These are phyloP conservation scores for Limenitis camilla DNA, from an alignment of 2,888 invertebrate species.

Conservation along the genomic window DNA sequence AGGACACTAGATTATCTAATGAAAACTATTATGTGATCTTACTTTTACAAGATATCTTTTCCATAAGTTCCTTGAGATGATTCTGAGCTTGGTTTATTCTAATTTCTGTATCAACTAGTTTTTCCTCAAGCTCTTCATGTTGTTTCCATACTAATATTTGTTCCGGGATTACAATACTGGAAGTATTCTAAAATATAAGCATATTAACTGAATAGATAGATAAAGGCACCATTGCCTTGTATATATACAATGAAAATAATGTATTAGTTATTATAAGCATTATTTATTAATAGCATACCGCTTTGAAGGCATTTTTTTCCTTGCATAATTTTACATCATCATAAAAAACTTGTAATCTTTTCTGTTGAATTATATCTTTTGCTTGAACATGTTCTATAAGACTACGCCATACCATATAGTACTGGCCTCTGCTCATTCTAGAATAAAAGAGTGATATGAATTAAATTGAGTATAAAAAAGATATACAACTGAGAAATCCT, in stretches of 20 bases:
- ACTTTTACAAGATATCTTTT: constrained; percentile 53
- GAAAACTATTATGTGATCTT: constrained; percentile 20
- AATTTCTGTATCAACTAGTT: constrained; percentile 39
- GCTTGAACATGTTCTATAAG: constrained; percentile 58
- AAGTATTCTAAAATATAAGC: constrained; percentile 29
- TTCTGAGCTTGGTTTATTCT: constrained; percentile 33
- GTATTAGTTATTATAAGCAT: not conserved
- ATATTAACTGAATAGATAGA: not conserved
- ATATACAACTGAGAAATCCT: too few species aligned
- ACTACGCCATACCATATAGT: constrained; percentile 64
- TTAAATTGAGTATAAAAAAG: not conserved
- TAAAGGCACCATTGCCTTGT: too few species aligned
- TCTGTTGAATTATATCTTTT: constrained; percentile 42
- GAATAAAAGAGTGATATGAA: constrained; percentile 10
- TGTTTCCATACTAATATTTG: constrained; percentile 48
- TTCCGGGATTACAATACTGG: constrained; percentile 41
- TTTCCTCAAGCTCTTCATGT: constrained; percentile 37
- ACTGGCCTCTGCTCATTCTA: constrained; percentile 62
- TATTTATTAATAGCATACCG: constrained; percentile 33
- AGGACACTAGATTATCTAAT: not conserved
- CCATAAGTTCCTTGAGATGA: constrained; percentile 35
- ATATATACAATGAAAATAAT: not conserved
- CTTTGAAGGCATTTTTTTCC: constrained; percentile 41
- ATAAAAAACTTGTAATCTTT: constrained; percentile 53
- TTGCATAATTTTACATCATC: constrained; percentile 49